Conservation (phyloP, 1,140 invertebrate species). For the Dysdera silvatica region DNA sequence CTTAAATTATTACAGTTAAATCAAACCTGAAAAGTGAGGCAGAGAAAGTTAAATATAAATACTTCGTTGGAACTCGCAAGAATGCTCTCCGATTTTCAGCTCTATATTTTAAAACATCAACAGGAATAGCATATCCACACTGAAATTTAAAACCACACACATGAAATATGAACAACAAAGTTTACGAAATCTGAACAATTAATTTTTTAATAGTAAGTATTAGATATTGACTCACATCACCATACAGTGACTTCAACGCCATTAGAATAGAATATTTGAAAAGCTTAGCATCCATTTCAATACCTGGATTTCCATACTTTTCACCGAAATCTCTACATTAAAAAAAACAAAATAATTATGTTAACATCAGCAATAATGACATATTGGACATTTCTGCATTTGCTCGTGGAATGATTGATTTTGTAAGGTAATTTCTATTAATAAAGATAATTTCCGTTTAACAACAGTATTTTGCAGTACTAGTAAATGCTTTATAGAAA, state of each 20-base stretch:
- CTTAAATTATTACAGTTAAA: no score
- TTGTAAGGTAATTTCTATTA: no score
- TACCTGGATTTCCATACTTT: background rate
- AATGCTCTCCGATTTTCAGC: constrained; percentile 9
- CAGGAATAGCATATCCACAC: constrained; percentile 12
- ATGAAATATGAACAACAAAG: background rate
- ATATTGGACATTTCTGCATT: no score
- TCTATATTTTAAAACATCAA: constrained; percentile 18
- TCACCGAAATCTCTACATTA: constrained; percentile 16
- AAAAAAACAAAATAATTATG: background rate
- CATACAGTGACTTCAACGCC: constrained; percentile 13
- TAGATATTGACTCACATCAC: constrained; percentile 21
- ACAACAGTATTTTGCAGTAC: no score
- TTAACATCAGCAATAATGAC: no score
- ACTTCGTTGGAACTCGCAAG: constrained; percentile 17
- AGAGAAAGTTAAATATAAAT: no score
- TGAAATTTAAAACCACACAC: background rate
- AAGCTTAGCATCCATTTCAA: constrained; percentile 7
- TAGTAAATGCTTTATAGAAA: no score
- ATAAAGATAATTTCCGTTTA: no score
- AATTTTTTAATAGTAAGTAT: no score
- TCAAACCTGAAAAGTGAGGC: no score
- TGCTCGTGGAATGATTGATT: no score
- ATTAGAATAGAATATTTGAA: constrained; percentile 17
- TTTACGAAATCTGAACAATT: no score